A percentile compares a stretch with the other conserved stretches of the same genome.
Evolutionary conservation across 2,888 invertebrate species (phyloP).

Genomic region (Aelia acuminata): DNA sequence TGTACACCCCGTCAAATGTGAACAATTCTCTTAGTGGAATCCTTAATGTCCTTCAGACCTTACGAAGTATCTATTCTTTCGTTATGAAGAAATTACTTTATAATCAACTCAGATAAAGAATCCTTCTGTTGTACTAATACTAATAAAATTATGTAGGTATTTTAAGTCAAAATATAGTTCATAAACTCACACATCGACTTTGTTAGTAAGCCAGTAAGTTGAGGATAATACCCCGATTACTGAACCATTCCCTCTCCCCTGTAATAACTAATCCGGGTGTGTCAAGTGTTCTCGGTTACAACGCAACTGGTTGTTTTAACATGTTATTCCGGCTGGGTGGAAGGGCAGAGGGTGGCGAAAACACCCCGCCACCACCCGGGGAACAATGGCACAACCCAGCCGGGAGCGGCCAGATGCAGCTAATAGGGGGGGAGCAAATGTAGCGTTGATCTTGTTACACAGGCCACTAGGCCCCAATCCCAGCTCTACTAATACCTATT

Average conservation of each 20-base stretch:
- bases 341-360: conserved; percentile 10
- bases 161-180: neutral
- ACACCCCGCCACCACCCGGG: neutral
- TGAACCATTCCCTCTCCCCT: neutral
- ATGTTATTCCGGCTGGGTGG: conserved; percentile 27
- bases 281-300: conserved; percentile 30
- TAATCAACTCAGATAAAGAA: no score
- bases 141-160: no score
- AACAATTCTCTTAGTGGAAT: no score
- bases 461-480: neutral
- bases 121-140: no score
- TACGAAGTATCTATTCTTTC: no score
- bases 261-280: neutral
- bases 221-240: neutral
- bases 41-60: no score
- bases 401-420: conserved; percentile 4
- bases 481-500: neutral
- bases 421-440: conserved; percentile 41
- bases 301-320: conserved; percentile 42
- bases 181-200: no score
- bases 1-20: no score
- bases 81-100: no score
- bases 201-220: neutral
- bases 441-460: conserved; percentile 29
- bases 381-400: neutral